Percentiles rank a stretch among this genome's conserved stretches.
Conservation (phyloP, 2,113 vertebrate species). For the Phodopus roborovskii region DNA sequence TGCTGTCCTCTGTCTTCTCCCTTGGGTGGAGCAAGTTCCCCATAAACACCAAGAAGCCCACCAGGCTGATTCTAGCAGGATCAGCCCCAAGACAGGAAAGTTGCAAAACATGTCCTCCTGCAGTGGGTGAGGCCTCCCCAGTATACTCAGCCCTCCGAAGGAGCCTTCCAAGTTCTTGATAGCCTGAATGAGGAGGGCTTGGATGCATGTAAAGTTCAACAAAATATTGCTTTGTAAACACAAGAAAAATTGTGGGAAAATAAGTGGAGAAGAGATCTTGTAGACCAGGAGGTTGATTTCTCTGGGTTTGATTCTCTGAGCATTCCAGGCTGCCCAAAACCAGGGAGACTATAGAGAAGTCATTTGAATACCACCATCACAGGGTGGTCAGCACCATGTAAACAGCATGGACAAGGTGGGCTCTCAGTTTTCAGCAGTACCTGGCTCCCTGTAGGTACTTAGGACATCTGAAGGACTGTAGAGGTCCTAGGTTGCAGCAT, state of each 20-base stretch:
- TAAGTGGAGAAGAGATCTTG: not conserved
- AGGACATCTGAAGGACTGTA: not conserved
- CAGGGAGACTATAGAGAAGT: not conserved
- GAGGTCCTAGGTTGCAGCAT: not conserved
- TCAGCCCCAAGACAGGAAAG: fast-evolving
- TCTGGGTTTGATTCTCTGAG: not conserved
- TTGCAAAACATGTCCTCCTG: fast-evolving
- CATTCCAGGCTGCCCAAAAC: not conserved
- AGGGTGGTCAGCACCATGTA: not conserved
- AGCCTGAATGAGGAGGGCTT: not conserved
- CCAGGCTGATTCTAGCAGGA: no score
- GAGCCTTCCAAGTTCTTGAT: not conserved
- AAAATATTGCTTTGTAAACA: not conserved
- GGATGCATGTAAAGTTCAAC: not conserved
- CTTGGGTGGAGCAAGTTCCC: no score
- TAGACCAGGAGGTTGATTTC: not conserved
- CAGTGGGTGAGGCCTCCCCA: fast-evolving
- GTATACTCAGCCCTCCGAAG: fast-evolving
- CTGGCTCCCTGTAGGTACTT: not conserved
- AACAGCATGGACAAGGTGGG: no score
- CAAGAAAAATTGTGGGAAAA: not conserved
- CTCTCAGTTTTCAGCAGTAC: not conserved
- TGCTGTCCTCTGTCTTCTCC: fast-evolving
- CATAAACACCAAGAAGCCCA: no score
- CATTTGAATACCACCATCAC: not conserved